A percentile compares a stretch with the other conserved stretches of the same genome.
Conservation (phyloP, 2,888 invertebrate genomes). For the Parasteatoda lunata region DNA sequence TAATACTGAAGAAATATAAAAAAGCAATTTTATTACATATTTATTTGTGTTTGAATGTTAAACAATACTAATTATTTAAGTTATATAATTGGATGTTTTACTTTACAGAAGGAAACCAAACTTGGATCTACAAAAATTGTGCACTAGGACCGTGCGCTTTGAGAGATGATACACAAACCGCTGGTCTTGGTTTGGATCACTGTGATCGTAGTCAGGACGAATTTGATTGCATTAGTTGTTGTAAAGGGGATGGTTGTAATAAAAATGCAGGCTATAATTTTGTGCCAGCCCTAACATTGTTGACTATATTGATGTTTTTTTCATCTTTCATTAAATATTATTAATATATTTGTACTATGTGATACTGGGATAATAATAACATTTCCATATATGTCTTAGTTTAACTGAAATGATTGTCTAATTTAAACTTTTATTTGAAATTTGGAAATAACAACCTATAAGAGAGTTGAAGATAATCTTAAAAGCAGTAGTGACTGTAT, state of each 20-base stretch:
- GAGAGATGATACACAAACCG: slow-evolving; percentile 66
- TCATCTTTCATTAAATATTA: neutral
- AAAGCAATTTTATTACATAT: no score
- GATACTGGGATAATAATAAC: no score
- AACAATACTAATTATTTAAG: no score
- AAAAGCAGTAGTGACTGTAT: no score
- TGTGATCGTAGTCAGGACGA: slow-evolving; percentile 70
- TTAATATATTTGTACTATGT: no score
- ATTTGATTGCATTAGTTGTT: slow-evolving; percentile 71
- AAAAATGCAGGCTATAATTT: slow-evolving; percentile 57
- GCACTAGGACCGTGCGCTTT: slow-evolving; percentile 71
- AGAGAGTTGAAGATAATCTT: no score
- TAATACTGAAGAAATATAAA: no score
- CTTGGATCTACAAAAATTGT: slow-evolving; percentile 70
- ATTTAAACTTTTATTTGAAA: no score
- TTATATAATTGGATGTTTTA: neutral
- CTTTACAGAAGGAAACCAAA: slow-evolving; percentile 39
- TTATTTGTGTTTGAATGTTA: no score
- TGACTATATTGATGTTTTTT: neutral
- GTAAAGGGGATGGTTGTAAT: slow-evolving; percentile 71
- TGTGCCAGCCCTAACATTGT: neutral
- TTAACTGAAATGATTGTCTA: no score
- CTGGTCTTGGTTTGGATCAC: slow-evolving; percentile 69
- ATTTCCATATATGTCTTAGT: no score
- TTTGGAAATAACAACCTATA: no score